Base-by-base conservation (phyloP, 2,888 invertebrate genomes). In the Cordilura impudica region DNA sequence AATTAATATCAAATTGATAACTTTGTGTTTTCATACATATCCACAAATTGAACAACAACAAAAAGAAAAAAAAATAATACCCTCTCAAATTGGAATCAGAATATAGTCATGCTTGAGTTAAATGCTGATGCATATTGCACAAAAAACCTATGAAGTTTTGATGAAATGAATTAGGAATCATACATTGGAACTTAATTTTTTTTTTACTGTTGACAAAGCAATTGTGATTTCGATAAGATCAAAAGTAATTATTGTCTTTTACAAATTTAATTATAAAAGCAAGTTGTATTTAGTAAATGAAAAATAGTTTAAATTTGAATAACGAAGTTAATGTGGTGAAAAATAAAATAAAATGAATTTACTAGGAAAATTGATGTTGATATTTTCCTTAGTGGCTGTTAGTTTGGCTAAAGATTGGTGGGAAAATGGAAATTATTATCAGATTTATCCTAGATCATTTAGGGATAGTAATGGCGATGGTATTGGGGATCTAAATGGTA, bases 361-460 rank as follows among this genome's bases (percentile, higher is more conserved):
- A 5, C 16, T 66, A 47, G 54, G 54, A 18, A 63, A 49, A 31
- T 45, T 56, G 29, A 5, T 76, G 2, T n/a, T 76, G 10, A 39
- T 70, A 70, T 63, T 76, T 49, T 70, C 71, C n/a, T 51, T 61
- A 7, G 21, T 74, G 7, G 31, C 58, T 31, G 16, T 39, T 10
- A 19, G 26, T 7, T 53, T 10, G 7, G 69, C 75, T 7, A 84
- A 83, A 31, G 86, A 87, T 71, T 89, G 89, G 89, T 89, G 88
- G 88, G 86, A 88, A 74, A 86, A 85, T 77, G 89, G 87, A 26
- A 89, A 88, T 81, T 93, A 95, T 84, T 97, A 97, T 88, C 95
- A 96, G 87, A 93, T 96, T 18, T 95, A 95, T 86, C 94, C 95
- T 0, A 92, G 94, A 83, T 95, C 96, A 0, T 97, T 95, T 90